phyloP scores from a whole-genome alignment of 1,140 invertebrate species.

The Papilio helenus region DNA sequence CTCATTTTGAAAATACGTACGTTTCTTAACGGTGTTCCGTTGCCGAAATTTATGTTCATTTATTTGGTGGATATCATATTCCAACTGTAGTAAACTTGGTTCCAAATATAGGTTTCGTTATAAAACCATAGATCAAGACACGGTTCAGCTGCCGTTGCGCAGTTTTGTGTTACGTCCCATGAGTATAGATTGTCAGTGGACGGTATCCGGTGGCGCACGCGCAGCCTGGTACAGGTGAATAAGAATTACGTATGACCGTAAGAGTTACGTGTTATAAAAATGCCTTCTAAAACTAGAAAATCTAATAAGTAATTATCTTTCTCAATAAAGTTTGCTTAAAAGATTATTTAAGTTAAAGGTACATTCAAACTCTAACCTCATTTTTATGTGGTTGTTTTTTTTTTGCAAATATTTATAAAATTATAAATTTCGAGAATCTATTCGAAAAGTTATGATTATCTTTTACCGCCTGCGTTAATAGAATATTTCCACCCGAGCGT shows the following conservation, averaged over 20 bases:
- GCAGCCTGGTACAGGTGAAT: slow-evolving; percentile 34
- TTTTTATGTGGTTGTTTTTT: no score
- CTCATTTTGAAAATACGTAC: not conserved
- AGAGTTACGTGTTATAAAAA: not conserved
- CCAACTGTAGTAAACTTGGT: not conserved
- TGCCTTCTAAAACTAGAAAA: not conserved
- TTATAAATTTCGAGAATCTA: not conserved
- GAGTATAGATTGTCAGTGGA: slow-evolving; percentile 62
- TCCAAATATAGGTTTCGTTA: not conserved
- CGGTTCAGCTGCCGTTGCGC: slow-evolving; percentile 51
- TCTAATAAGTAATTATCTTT: no score
- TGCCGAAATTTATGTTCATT: no score
- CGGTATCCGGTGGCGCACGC: slow-evolving; percentile 56
- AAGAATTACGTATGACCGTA: slow-evolving; percentile 26
- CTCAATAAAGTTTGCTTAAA: no score
- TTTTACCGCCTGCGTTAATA: slow-evolving; percentile 37
- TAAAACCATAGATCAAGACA: slow-evolving; percentile 42
- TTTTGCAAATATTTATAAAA: no score
- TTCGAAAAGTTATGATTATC: not conserved
- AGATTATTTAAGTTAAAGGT: no score
- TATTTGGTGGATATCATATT: no score
- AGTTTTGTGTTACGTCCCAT: slow-evolving; percentile 65
- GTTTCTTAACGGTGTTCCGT: not conserved
- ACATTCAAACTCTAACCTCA: no score
- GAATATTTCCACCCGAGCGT: not conserved